A percentile compares a stretch with the other conserved stretches of the same genome.
These are phyloP conservation scores for Morinoia aosen DNA, from an alignment of 2,888 invertebrate genomes.

Conservation along the genomic window DNA sequence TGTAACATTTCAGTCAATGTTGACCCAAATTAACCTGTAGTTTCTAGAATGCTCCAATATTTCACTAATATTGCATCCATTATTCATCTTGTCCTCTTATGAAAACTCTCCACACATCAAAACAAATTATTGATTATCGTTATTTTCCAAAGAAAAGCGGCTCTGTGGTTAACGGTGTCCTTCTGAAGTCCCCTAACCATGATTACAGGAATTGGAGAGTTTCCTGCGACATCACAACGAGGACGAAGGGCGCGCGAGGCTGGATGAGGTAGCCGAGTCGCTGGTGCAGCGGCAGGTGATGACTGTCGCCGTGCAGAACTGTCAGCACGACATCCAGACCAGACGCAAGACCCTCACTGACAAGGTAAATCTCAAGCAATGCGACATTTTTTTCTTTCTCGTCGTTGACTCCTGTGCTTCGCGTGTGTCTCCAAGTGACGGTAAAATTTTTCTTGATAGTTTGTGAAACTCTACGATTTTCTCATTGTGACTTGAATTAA, in stretches of 20 bases:
- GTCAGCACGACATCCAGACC: conserved; percentile 46
- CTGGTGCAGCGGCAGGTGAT: conserved; percentile 56
- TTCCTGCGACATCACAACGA: conserved; percentile 60
- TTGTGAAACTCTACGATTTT: background rate
- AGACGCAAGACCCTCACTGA: conserved; percentile 25
- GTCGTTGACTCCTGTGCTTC: background rate
- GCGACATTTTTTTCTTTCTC: background rate
- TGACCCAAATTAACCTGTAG: background rate
- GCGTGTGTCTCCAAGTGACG: background rate
- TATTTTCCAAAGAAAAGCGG: too few species aligned
- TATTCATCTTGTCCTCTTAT: too few species aligned
- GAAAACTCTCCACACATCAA: too few species aligned
- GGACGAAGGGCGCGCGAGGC: conserved; percentile 54
- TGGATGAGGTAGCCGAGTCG: conserved; percentile 54
- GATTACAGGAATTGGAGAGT: conserved; percentile 60
- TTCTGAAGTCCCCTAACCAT: background rate
- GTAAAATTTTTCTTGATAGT: background rate
- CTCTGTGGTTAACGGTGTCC: too few species aligned
- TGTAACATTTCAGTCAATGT: background rate
- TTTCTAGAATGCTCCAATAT: too few species aligned
- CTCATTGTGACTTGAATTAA: background rate
- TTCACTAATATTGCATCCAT: too few species aligned
- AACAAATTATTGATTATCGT: too few species aligned
- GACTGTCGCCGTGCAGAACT: conserved; percentile 56
- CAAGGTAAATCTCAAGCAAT: background rate